Conservation (phyloP, 2,113 vertebrate genomes). For the Thalassarche chlororhynchos region DNA sequence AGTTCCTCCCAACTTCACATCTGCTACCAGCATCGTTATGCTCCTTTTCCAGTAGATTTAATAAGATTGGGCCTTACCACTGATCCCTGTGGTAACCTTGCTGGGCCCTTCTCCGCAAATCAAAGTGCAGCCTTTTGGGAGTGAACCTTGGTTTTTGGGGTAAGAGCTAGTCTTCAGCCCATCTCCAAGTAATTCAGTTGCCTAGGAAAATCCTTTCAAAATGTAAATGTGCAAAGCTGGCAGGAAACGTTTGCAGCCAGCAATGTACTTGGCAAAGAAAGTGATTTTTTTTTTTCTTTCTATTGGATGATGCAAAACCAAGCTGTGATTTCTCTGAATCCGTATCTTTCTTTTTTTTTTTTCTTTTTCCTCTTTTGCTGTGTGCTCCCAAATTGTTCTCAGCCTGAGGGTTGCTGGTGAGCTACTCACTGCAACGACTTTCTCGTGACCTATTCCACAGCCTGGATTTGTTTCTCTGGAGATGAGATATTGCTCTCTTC, state of each 20-base stretch:
- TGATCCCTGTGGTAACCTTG: not conserved
- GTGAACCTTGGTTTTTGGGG: not conserved
- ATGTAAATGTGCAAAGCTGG: slow-evolving; percentile 5
- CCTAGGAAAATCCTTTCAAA: not conserved
- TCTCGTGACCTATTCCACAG: not conserved
- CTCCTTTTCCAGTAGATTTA: not conserved
- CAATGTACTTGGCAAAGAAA: slow-evolving; percentile 27
- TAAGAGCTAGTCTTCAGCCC: not conserved
- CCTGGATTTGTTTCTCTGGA: not conserved
- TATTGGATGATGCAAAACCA: slow-evolving; percentile 37
- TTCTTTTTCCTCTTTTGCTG: not conserved
- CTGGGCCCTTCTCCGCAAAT: not conserved
- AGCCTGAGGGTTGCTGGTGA: not conserved
- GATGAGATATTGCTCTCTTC: not conserved
- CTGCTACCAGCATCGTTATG: not conserved
- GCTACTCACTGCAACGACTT: not conserved
- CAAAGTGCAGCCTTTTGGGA: not conserved
- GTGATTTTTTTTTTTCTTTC: not conserved
- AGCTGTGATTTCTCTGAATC: slow-evolving; percentile 36
- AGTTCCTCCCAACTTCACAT: not conserved
- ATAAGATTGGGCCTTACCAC: not conserved
- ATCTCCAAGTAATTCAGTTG: not conserved
- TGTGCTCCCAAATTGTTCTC: not conserved
- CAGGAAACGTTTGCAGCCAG: not conserved
- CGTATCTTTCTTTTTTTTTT: not conserved